A percentile compares a stretch with the other conserved stretches of the same genome.
Conservation (phyloP, 2,113 vertebrate species). For the Cottus gobio region DNA sequence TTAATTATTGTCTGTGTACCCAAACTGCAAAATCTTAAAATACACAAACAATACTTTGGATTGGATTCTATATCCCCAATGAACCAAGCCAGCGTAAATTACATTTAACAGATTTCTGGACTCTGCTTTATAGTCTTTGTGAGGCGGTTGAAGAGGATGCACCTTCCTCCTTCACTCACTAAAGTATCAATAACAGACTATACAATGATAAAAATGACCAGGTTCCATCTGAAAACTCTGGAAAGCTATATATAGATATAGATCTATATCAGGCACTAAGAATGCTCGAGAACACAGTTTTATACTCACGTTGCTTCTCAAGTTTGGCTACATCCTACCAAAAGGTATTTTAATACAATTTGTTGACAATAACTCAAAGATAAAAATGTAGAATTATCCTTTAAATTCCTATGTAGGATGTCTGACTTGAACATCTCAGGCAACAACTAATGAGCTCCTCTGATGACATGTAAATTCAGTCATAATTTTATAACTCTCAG, state of each 20-base stretch:
- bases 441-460: slow-evolving; percentile 8
- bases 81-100: background rate
- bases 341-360: background rate
- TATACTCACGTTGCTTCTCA: background rate
- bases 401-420: background rate
- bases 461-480: background rate
- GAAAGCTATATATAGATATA: background rate
- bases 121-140: background rate
- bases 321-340: background rate
- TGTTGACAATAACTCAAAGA: background rate
- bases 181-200: background rate
- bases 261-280: background rate
- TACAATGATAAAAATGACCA: background rate
- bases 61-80: background rate
- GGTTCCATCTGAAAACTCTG: background rate
- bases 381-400: background rate
- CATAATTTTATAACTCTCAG: slow-evolving; percentile 7
- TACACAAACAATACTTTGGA: background rate
- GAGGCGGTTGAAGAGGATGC: background rate
- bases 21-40: background rate
- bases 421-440: background rate
- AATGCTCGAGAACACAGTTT: background rate
- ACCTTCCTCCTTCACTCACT: background rate
- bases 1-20: background rate
- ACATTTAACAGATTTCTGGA: no score